Base-by-base conservation (phyloP, 2,888 invertebrate species). In the Schrankia costaestrigalis region DNA sequence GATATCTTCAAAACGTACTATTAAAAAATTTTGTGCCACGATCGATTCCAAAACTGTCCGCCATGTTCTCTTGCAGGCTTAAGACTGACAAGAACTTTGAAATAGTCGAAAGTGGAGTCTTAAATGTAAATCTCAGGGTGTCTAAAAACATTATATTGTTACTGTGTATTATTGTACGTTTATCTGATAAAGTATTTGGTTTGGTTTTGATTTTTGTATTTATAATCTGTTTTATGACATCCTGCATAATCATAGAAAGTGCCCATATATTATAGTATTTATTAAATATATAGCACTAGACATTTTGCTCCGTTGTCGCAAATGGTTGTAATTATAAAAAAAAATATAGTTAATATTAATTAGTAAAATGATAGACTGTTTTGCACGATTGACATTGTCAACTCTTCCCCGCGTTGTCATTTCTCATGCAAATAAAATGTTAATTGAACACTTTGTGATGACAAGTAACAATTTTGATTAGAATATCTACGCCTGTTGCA, bases 281-380 rank as follows among this genome's bases (percentile, higher is more conserved):
- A 75, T 78, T 65, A 64, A 71, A 52, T 56, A 56, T 67, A 70
- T 78, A 82, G 78, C 77, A 78, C 76, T 85, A 84, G 78, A 78
- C 68, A 71, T 79, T 81, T 79, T 78, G 77, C 78, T 84, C 81
- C 78, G 74, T 84, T 85, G 71, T 78, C 75, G 79, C 80, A 76
- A 82, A 83, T 71, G 87, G 86, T 87, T 87, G 87, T 87, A 84
- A 83, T 82, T 73, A 73, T 81, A 79, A 82, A 75, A n/a, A n/a
- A n/a, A n/a, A 68, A 48, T 76, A 73, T 80, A 78, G 64, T 65
- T 80, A 74, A 73, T 77, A 79, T 72, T 71, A 72, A 76, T 78
- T 85, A 82, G 81, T 74, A 64, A 79, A 81, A 73, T 72, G 71
- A 83, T 83, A 85, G 81, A 82, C 85, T 85, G 84, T 86, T 82